These are phyloP conservation scores for Epinephelus cyanopodus DNA, from an alignment of 2,113 vertebrate species.

Conservation along the genomic window DNA sequence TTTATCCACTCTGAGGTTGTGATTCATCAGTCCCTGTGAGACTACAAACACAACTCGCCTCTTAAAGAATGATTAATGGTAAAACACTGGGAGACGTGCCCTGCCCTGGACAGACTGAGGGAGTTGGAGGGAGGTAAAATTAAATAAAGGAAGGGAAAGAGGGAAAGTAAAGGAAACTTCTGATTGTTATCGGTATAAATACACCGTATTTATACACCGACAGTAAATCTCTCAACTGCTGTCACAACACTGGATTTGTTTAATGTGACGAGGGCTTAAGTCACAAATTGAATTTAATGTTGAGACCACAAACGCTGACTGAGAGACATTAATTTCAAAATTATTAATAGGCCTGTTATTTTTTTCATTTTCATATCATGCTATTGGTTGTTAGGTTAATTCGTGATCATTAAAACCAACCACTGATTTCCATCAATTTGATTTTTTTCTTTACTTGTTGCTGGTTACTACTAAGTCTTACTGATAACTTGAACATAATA, in stretches of 20 bases:
- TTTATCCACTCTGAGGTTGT: slow-evolving; percentile 34
- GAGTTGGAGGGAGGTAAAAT: not conserved
- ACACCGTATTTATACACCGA: no score
- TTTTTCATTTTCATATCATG: not conserved
- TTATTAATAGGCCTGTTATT: no score
- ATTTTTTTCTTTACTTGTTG: not conserved
- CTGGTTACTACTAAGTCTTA: not conserved
- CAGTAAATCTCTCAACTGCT: not conserved
- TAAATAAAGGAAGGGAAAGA: not conserved
- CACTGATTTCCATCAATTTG: not conserved
- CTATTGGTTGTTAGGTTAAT: not conserved
- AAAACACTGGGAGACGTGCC: slow-evolving; percentile 3
- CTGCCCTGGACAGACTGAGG: not conserved
- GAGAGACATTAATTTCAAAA: not conserved
- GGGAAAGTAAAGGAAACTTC: not conserved
- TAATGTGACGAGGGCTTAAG: not conserved
- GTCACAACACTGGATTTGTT: not conserved
- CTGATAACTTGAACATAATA: no score
- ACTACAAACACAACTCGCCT: not conserved
- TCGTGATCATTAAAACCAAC: not conserved
- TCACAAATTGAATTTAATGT: not conserved
- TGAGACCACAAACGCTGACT: not conserved
- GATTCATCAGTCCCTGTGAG: slow-evolving; percentile 34
- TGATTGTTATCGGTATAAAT: not conserved
- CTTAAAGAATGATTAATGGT: slow-evolving; percentile 14